Percentiles rank a stretch among this genome's conserved stretches.
These are phyloP conservation scores for Lumbricus terrestris DNA, from an alignment of 2,888 invertebrate species.

Conservation along the genomic window DNA sequence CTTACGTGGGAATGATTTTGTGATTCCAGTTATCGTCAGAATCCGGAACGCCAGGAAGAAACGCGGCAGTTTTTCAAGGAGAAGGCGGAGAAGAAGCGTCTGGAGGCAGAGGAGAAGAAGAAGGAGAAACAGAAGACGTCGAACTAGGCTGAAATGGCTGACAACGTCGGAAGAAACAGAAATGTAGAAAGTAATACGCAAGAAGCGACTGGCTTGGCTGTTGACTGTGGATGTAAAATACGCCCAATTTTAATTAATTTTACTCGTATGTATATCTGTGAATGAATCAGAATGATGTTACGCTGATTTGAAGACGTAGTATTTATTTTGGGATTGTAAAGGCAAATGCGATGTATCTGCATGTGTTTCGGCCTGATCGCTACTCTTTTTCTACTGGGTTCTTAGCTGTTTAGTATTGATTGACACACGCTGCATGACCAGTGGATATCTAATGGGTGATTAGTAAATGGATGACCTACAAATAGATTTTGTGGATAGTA, in stretches of 20 bases:
- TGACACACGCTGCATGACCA: neutral
- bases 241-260: neutral
- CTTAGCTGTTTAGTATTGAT: neutral
- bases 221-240: neutral
- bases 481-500: neutral
- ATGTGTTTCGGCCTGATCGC: neutral
- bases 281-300: neutral
- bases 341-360: neutral
- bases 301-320: neutral
- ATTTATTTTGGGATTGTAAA: neutral
- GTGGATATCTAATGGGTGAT: neutral
- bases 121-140: neutral
- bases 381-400: neutral
- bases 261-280: neutral
- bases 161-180: neutral
- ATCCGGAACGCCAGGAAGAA: conserved; percentile 33
- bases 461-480: neutral
- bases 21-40: conserved; percentile 35
- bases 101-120: conserved; percentile 6
- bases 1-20: conserved; percentile 4
- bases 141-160: neutral
- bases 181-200: neutral
- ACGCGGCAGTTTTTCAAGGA: conserved; percentile 36
- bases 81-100: conserved; percentile 29
- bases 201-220: neutral